Evolutionary conservation across 2,113 vertebrate genomes (phyloP).

Genomic region (Athene cunicularia): DNA sequence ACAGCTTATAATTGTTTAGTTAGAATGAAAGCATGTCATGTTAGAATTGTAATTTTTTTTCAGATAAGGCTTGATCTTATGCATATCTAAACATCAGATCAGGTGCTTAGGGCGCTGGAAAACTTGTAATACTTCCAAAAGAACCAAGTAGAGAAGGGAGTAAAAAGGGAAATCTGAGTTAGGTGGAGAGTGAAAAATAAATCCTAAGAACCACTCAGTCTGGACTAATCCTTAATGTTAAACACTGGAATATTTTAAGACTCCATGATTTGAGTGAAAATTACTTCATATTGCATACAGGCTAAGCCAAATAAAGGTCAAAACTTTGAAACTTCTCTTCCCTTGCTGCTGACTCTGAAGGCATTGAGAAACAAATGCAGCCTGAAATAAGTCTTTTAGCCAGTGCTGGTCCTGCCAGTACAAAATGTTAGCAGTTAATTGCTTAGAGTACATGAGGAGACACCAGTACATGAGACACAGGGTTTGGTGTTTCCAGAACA

Average conservation of each 20-base stretch:
- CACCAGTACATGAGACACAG: neutral
- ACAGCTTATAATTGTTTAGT: neutral
- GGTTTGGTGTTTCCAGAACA: neutral
- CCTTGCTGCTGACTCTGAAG: neutral
- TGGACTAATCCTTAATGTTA: neutral
- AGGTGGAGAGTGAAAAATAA: neutral
- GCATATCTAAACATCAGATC: neutral
- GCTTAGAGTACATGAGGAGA: neutral
- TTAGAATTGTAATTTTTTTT: neutral
- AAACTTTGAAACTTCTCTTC: neutral
- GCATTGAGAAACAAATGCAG: neutral
- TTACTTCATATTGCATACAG: neutral
- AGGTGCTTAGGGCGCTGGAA: neutral
- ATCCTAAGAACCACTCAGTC: rapidly evolving
- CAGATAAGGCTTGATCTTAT: neutral
- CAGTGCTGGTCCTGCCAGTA: neutral
- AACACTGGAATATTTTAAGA: neutral
- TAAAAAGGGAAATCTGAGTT: neutral
- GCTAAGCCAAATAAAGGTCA: neutral
- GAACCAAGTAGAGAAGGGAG: neutral
- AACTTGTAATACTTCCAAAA: neutral
- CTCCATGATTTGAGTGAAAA: neutral
- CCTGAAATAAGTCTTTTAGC: neutral
- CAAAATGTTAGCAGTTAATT: neutral
- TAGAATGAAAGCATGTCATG: neutral